Evolutionary conservation across 2,797 vertebrate genomes (phyloP), one percentile per base, ranked within the genome.

Genomic region (Masticophis lateralis): DNA sequence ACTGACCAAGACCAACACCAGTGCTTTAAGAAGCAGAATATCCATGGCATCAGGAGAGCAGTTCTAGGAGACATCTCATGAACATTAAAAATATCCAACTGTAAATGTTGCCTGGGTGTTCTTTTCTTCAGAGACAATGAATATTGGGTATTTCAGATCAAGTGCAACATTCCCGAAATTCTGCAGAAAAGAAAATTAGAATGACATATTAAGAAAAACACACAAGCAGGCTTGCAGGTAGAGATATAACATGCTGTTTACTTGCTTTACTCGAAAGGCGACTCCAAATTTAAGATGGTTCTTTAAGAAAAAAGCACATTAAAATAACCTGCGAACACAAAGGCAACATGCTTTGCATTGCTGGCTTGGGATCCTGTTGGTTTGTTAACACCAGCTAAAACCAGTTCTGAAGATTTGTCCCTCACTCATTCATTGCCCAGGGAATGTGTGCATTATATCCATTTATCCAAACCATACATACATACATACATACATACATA

Each of bases 11-110:
- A 97, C 57, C 74, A 89, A 79, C 59, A 97, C 56, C 56, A 97
- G 47, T 0, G 3, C 92, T 92, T 27, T 5, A 0, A 14, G 92
- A 28, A 91, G 89, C 0, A 55, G 94, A 37, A 79, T 95, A 89
- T 87, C 92, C 97, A 97, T 97, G 93, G 89, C 89, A 89, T 51
- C 86, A 4, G 55, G 13, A 11, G 55, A 6, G 8, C 4, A 22
- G 74, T 56, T 86, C 28, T 10, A 69, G 60, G 18, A 89, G 53
- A 27, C 13, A 27, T 89, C 4, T 57, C 59, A 57, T 43, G n/a
- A 47, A 88, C 12, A 4, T 87, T 56, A 28, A 32, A 88, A 51
- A 32, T 27, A 60, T 89, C n/a, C 87, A 86, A 25, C 32, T 55
- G 20, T 37, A 89, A 59, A 60, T 53, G 7, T 37, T 43, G 53